Base-by-base conservation (phyloP, 2,797 vertebrate species). In the Pangasius krempfi region DNA sequence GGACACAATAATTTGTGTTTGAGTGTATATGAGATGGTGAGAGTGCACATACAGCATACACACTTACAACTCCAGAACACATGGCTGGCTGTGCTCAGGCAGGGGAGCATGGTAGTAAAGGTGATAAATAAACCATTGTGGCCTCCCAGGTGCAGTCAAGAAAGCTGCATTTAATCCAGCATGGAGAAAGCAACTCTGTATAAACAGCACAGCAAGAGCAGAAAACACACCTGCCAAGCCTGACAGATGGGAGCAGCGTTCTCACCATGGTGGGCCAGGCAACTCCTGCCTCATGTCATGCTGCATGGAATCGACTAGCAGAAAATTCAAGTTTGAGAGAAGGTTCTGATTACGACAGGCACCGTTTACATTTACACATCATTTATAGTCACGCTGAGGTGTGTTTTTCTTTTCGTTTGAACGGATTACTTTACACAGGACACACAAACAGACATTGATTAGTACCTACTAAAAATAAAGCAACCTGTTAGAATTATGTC, bases 131-230 rank as follows among this genome's bases (percentile, higher is more conserved):
- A 73, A 44, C 64, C 25, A 1, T n/a, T 83, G 47, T 89, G 68
- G 33, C 70, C 86, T 85, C 50, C 89, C 58, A 81, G 18, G 81
- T 84, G 85, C 73, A 88, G 82, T 66, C 85, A 89, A 75, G 84
- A 94, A 91, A 58, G 27, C 87, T 87, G 84, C 85, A 89, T 47
- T 92, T 93, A 8, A 91, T 94, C 89, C 85, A 86, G 84, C 82
- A 47, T 52, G 84, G 89, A 90, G 86, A 90, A 89, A 86, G 16
- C 89, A 91, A 94, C 90, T 94, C 90, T 91, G 83, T 16, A 30
- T 73, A 88, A 72, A 89, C 72, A 92, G 60, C 56, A 73, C 64
- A 37, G 80, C 44, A 30, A 73, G 44, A 73, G 37, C 79, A 90
- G 66, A 76, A 83, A 86, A 83, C 75, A 54, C 85, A 88, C 82